These are phyloP conservation scores for Elegia similella DNA, from an alignment of 2,888 invertebrate species.

Conservation along the genomic window DNA sequence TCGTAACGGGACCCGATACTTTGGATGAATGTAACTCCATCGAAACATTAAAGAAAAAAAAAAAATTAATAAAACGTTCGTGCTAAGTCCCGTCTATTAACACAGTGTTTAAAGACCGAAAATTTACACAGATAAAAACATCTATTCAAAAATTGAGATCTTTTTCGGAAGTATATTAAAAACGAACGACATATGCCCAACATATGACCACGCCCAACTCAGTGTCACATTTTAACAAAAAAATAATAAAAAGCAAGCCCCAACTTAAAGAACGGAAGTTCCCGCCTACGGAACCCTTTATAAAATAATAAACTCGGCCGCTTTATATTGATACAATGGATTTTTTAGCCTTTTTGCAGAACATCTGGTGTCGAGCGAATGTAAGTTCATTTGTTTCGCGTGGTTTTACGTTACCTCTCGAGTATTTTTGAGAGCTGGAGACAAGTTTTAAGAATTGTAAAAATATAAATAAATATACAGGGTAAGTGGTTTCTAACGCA, in stretches of 20 bases:
- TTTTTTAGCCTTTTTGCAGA: constrained; percentile 12
- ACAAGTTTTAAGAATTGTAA: too few relatives aligned
- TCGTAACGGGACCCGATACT: too few relatives aligned
- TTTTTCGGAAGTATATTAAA: too few relatives aligned
- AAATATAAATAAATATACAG: too few relatives aligned
- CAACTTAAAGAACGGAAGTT: constrained; percentile 33
- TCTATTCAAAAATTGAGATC: too few relatives aligned
- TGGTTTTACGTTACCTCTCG: neutral
- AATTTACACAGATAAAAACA: too few relatives aligned
- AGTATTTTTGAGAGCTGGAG: neutral
- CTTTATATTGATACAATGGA: constrained; percentile 25
- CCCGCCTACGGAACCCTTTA: constrained; percentile 52
- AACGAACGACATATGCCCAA: constrained; percentile 23
- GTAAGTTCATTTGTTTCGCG: neutral
- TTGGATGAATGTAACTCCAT: too few relatives aligned
- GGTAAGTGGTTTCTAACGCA: too few relatives aligned
- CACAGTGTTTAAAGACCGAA: too few relatives aligned
- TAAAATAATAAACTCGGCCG: constrained; percentile 48
- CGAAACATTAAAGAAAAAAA: too few relatives aligned
- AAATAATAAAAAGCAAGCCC: constrained; percentile 31
- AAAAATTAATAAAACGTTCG: too few relatives aligned
- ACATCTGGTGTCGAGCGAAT: constrained; percentile 5
- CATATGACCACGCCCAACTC: constrained; percentile 26
- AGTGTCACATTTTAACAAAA: constrained; percentile 44
- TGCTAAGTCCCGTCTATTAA: too few relatives aligned